Percentiles rank a stretch among this genome's conserved stretches.
These are phyloP conservation scores for Laticauda colubrina DNA, from an alignment of 2,113 vertebrate genomes.

Conservation along the genomic window DNA sequence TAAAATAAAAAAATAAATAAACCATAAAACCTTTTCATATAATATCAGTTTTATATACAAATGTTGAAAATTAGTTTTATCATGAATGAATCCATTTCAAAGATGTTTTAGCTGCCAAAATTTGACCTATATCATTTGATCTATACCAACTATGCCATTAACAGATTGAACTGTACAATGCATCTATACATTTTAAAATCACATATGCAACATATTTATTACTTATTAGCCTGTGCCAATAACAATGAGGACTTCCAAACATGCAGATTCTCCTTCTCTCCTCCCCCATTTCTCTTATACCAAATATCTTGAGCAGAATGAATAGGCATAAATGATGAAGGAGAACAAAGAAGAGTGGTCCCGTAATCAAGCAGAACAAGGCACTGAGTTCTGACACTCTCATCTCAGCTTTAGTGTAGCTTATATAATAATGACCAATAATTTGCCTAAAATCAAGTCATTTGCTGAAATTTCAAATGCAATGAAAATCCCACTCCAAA, in stretches of 20 bases:
- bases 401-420: neutral
- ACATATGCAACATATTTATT: neutral
- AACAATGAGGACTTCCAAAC: neutral
- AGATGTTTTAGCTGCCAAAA: neutral
- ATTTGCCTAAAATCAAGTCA: neutral
- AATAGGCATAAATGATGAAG: neutral
- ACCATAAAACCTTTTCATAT: constrained; percentile 29
- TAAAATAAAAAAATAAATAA: neutral
- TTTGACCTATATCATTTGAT: too few relatives aligned
- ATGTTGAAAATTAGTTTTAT: constrained; percentile 36
- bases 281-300: neutral
- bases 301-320: neutral
- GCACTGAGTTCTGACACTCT: neutral
- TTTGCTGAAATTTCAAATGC: neutral
- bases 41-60: constrained; percentile 40
- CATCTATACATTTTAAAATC: neutral
- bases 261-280: neutral
- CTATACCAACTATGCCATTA: neutral
- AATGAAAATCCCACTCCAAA: neutral
- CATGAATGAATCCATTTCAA: constrained; percentile 48
- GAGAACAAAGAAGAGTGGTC: neutral
- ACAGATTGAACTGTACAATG: neutral
- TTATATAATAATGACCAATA: neutral
- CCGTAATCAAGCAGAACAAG: neutral
- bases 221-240: neutral